Conservation (phyloP, 2,888 invertebrate genomes). For the Lithophane ornitopus region DNA sequence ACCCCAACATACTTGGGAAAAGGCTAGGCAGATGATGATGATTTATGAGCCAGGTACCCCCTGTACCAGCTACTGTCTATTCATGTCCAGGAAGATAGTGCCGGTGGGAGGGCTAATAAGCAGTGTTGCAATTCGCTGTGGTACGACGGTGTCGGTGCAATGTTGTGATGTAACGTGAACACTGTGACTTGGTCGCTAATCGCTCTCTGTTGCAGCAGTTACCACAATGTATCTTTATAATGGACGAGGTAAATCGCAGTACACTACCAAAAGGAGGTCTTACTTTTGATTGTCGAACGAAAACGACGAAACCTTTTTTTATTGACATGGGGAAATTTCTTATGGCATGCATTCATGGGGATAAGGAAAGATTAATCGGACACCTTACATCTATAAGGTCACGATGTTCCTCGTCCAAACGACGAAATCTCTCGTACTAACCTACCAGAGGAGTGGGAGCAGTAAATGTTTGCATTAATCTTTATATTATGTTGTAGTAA, state of each 20-base stretch:
- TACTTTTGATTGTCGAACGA: not conserved
- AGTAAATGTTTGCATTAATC: too few species aligned
- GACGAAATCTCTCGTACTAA: too few species aligned
- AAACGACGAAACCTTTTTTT: not conserved
- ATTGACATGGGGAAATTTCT: too few species aligned
- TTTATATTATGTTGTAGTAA: not conserved
- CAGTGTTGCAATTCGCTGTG: slow-evolving; percentile 78
- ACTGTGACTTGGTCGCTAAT: slow-evolving; percentile 55
- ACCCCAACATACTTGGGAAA: too few species aligned
- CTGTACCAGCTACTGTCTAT: not conserved
- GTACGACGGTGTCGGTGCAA: slow-evolving; percentile 74
- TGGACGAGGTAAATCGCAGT: slow-evolving; percentile 13
- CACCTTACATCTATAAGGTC: too few species aligned
- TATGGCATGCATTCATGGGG: not conserved
- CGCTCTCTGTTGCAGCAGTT: slow-evolving; percentile 42
- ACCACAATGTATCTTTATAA: slow-evolving; percentile 32
- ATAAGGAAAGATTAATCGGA: not conserved
- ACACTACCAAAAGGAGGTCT: not conserved
- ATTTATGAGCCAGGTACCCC: not conserved
- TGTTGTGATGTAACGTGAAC: slow-evolving; percentile 75
- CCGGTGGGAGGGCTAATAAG: slow-evolving; percentile 68
- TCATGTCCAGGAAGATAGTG: slow-evolving; percentile 60
- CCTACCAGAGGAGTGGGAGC: not conserved
- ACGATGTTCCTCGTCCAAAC: not conserved
- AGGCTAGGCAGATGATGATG: too few species aligned